Base-by-base conservation (phyloP, 2,113 vertebrate species). In the Sebastes fasciatus region DNA sequence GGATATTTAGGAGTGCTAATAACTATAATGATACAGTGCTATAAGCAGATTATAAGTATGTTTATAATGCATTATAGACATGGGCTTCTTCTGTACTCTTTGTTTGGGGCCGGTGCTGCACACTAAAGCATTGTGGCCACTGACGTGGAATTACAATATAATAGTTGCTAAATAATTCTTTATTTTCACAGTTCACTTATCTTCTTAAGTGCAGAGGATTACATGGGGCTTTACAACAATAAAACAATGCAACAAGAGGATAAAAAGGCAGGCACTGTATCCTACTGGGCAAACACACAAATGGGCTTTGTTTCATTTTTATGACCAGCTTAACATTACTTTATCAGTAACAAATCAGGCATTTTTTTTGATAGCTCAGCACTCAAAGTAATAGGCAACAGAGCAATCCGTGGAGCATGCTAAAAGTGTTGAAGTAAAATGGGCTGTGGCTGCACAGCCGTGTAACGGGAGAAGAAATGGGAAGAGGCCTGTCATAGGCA, bases 321-420 rank as follows among this genome's bases (percentile, higher is more conserved):
- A 92, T 55, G 87, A 82, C 66, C 79, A 34, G 85, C 86, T 92
- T 86, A 93, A 91, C 89, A 93, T 95, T 83, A 91, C 92, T 90
- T 94, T 94, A 95, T 95, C 94, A 93, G 94, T 92, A 94, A 91
- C 92, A 93, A 92, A 94, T 93, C 92, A 90, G 91, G 86, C 88
- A 73, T 76, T 92, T 89, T 93, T 91, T 92, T 90, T 92, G 92
- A 93, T 89, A 88, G 91, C 93, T 90, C 89, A 93, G 91, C 93
- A 86, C 88, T 93, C 89, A 87, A 84, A 91, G 87, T 87, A 93
- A 92, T 80, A 86, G 85, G 86, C 90, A 87, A 46, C 81, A 64
- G 83, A 94, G 90, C 89, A 83, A 85, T 85, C 89, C 84, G 49
- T 62, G 64, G 88, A 93, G 92, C 86, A 84, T 75, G 86, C 82